phyloP scores from a whole-genome alignment of 2,888 invertebrate genomes.

The Scaptomyza caliginosa region DNA sequence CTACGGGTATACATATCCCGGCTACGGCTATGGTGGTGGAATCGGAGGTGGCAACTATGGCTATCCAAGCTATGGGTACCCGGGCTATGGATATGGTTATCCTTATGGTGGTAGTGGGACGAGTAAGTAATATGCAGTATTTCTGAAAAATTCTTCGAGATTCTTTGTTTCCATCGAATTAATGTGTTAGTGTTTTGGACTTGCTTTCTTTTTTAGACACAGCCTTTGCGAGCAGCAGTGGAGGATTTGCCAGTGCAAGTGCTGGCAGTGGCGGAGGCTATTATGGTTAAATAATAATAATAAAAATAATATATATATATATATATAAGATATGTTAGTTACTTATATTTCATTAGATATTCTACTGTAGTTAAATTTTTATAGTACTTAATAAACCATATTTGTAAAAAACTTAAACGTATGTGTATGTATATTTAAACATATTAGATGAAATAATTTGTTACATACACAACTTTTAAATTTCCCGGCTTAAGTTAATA shows the following conservation, averaged over 20 bases:
- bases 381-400: conserved; percentile 13
- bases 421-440: no score
- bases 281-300: conserved; percentile 61
- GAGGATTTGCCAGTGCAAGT: conserved; percentile 68
- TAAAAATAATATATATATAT: no score
- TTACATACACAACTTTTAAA: background rate
- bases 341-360: conserved; percentile 42
- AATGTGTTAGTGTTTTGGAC: conserved; percentile 65
- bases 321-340: conserved; percentile 31
- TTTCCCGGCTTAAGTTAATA: background rate
- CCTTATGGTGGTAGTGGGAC: conserved; percentile 41
- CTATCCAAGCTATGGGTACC: conserved; percentile 38
- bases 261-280: conserved; percentile 61
- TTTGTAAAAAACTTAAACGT: background rate
- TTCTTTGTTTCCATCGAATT: conserved; percentile 31
- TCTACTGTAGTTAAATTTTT: conserved; percentile 20
- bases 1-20: conserved; percentile 43
- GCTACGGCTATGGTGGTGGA: conserved; percentile 21
- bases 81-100: conserved; percentile 39
- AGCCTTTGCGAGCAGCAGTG: conserved; percentile 70
- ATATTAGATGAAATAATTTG: no score
- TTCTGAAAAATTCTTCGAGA: background rate
- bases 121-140: conserved; percentile 53
- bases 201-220: conserved; percentile 65
- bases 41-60: conserved; percentile 1